phyloP scores from a whole-genome alignment of 2,797 vertebrate species.

The Mastacembelus armatus region DNA sequence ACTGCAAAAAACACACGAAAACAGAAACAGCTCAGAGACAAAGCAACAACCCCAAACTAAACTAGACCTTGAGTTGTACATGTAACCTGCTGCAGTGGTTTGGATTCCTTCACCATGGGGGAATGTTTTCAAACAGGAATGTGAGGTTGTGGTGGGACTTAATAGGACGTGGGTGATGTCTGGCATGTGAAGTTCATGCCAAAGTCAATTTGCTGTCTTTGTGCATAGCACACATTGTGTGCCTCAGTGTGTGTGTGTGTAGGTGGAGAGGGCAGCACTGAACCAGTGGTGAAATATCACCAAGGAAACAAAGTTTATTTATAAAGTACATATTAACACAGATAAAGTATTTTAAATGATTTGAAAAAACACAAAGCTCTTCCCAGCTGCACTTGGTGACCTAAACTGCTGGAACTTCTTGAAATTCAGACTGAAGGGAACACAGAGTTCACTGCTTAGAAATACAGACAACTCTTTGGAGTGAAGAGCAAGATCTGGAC shows the following conservation, averaged over 20 bases:
- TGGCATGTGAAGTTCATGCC: neutral
- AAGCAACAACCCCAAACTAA: neutral
- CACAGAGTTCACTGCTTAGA: neutral
- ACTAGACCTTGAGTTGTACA: no score
- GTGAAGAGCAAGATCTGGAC: neutral
- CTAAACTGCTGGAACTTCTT: neutral
- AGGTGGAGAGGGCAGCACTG: neutral
- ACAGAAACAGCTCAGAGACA: constrained; percentile 21
- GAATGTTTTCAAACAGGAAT: constrained; percentile 8
- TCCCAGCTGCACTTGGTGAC: neutral
- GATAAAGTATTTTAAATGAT: neutral
- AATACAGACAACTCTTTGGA: neutral
- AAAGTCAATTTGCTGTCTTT: neutral
- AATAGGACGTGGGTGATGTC: neutral
- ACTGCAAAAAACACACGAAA: constrained; percentile 77
- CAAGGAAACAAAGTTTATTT: neutral
- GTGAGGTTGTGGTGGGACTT: neutral
- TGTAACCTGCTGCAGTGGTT: no score
- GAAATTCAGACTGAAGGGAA: neutral
- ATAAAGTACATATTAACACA: no score
- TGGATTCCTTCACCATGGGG: no score
- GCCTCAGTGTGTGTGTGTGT: neutral
- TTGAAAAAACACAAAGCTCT: neutral
- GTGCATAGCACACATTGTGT: neutral
- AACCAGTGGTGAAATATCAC: constrained; percentile 13